Evolutionary conservation across 2,797 vertebrate species (phyloP).

Genomic region (Microctenopoma lineatum): DNA sequence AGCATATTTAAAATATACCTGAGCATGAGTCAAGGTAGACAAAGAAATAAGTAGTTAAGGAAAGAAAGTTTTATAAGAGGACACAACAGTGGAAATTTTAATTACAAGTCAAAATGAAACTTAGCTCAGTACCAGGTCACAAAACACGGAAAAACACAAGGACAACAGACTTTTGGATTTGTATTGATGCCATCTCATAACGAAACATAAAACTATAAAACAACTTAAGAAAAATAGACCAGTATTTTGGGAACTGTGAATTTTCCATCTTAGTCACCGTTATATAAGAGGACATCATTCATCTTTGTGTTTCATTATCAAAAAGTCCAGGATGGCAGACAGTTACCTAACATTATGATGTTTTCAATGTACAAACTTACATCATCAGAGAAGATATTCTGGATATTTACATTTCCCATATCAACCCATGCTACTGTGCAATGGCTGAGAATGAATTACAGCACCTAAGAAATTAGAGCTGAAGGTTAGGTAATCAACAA

Average conservation of each 20-base stretch:
- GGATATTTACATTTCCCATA: no score
- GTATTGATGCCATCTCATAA: neutral
- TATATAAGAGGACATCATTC: neutral
- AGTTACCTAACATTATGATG: no score
- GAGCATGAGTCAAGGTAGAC: neutral
- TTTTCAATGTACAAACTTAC: no score
- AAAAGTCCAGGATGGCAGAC: no score
- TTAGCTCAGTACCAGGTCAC: neutral
- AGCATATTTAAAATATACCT: neutral
- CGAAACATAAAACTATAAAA: neutral
- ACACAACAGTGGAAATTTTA: neutral
- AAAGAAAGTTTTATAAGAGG: neutral
- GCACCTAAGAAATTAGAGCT: no score
- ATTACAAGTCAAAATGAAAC: slow-evolving; percentile 9
- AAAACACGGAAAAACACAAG: neutral
- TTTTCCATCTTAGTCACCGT: neutral
- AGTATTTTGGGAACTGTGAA: neutral
- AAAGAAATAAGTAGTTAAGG: neutral
- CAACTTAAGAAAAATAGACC: neutral
- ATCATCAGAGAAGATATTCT: no score
- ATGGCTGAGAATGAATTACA: no score
- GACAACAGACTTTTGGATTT: neutral
- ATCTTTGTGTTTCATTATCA: no score
- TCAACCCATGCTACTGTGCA: no score
- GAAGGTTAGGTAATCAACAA: no score